Conservation (phyloP, 2,113 vertebrate species). For the Lasiurus borealis region DNA sequence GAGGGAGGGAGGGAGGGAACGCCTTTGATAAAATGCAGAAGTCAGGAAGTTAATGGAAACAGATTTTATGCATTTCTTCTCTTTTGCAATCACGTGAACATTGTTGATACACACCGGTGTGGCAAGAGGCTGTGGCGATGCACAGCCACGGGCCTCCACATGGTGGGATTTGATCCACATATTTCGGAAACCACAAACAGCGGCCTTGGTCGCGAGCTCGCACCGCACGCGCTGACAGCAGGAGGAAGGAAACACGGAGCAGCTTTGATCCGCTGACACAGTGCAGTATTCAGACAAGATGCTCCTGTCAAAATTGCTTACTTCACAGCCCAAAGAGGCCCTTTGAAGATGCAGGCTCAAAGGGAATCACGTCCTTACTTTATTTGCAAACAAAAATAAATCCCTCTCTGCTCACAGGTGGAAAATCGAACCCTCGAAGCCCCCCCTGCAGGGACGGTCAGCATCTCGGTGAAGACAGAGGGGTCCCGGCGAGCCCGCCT, state of each 20-base stretch:
- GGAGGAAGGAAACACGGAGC: constrained; percentile 66
- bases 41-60: background rate
- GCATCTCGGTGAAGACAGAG: constrained; percentile 86
- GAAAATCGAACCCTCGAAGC: constrained; percentile 91
- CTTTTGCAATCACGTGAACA: background rate
- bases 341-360: constrained; percentile 77
- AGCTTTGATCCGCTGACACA: constrained; percentile 79
- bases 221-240: constrained; percentile 49
- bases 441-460: constrained; percentile 89
- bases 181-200: constrained; percentile 46
- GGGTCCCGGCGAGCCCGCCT: constrained; percentile 86
- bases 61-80: background rate
- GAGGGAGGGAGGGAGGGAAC: no score
- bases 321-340: constrained; percentile 62
- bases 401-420: constrained; percentile 86
- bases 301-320: constrained; percentile 76
- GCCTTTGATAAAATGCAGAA: background rate
- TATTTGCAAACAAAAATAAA: constrained; percentile 75
- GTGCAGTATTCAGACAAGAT: constrained; percentile 68
- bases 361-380: constrained; percentile 58
- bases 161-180: constrained; percentile 24
- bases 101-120: background rate
- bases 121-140: background rate
- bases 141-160: background rate
- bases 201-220: constrained; percentile 1